Conservation (phyloP, 1,140 invertebrate genomes). For the Camponotus pennsylvanicus region DNA sequence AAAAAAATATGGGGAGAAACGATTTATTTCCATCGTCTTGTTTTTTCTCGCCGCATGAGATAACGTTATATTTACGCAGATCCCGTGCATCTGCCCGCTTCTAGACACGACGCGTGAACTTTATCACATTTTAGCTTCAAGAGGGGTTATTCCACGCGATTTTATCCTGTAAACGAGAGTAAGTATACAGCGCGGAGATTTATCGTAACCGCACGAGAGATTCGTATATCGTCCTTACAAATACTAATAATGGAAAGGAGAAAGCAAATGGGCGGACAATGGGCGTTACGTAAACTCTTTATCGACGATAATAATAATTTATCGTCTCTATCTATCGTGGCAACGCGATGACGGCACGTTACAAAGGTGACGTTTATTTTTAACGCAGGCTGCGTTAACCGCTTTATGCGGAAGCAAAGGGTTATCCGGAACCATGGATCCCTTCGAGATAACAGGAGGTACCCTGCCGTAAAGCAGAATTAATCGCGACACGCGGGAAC, state of each 20-base stretch:
- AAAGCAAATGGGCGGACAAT: neutral
- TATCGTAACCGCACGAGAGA: slow-evolving; percentile 1
- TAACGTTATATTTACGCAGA: slow-evolving; percentile 36
- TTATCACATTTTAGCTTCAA: slow-evolving; percentile 20
- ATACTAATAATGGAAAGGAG: neutral
- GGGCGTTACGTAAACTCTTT: slow-evolving; percentile 43
- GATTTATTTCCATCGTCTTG: slow-evolving; percentile 54
- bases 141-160: neutral
- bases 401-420: slow-evolving; percentile 52
- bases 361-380: slow-evolving; percentile 61
- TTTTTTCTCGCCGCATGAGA: neutral
- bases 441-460: slow-evolving; percentile 16
- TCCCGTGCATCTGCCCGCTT: slow-evolving; percentile 20
- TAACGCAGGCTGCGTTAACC: slow-evolving; percentile 42
- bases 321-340: neutral
- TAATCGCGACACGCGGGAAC: slow-evolving; percentile 43
- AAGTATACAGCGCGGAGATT: slow-evolving; percentile 14
- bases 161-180: slow-evolving; percentile 4
- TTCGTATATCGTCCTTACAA: slow-evolving; percentile 1
- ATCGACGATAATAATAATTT: slow-evolving; percentile 29
- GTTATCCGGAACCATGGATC: slow-evolving; percentile 46
- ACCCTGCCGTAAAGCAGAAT: slow-evolving; percentile 55
- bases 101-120: slow-evolving; percentile 35
- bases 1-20: slow-evolving; percentile 35
- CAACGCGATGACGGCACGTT: neutral